Conservation (phyloP, 1,140 invertebrate genomes). For the Plectrocnemia conspersa region DNA sequence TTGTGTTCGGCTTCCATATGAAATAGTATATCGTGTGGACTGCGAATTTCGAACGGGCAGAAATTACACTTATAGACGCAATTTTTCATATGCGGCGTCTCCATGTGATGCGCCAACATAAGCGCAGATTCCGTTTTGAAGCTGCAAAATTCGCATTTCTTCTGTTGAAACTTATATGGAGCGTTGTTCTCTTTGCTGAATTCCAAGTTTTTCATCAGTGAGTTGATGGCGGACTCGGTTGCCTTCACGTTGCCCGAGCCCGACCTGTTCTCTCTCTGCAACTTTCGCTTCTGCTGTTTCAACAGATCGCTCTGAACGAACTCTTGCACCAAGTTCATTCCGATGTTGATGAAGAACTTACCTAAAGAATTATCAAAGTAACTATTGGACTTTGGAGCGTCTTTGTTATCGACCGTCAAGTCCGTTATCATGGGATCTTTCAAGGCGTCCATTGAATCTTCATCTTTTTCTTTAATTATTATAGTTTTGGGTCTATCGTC, state of each 20-base stretch:
- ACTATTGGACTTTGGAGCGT: slow-evolving; percentile 49
- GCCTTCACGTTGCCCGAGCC: slow-evolving; percentile 59
- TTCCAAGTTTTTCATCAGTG: slow-evolving; percentile 76
- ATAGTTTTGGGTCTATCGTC: slow-evolving; percentile 49
- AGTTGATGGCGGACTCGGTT: slow-evolving; percentile 73
- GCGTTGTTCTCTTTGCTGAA: slow-evolving; percentile 86
- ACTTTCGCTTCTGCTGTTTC: slow-evolving; percentile 78
- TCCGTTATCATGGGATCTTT: slow-evolving; percentile 45
- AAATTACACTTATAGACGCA: slow-evolving; percentile 84
- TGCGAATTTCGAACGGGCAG: slow-evolving; percentile 76
- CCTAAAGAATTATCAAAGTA: slow-evolving; percentile 85
- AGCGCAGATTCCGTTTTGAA: slow-evolving; percentile 88
- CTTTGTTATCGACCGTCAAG: slow-evolving; percentile 38
- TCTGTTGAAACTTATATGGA: slow-evolving; percentile 71
- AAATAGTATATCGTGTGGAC: slow-evolving; percentile 81
- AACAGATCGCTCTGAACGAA: slow-evolving; percentile 88
- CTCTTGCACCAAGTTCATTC: slow-evolving; percentile 86
- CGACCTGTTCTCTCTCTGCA: slow-evolving; percentile 56
- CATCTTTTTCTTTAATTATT: slow-evolving; percentile 52
- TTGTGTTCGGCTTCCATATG: slow-evolving; percentile 90
- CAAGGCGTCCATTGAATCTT: slow-evolving; percentile 49
- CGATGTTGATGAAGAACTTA: slow-evolving; percentile 90
- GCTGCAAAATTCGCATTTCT: slow-evolving; percentile 86
- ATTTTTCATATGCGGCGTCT: slow-evolving; percentile 88
- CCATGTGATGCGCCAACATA: slow-evolving; percentile 84